Evolutionary conservation across 2,888 invertebrate genomes (phyloP), one percentile per base, ranked within the genome.

Genomic region (Chrysolina haemoptera): DNA sequence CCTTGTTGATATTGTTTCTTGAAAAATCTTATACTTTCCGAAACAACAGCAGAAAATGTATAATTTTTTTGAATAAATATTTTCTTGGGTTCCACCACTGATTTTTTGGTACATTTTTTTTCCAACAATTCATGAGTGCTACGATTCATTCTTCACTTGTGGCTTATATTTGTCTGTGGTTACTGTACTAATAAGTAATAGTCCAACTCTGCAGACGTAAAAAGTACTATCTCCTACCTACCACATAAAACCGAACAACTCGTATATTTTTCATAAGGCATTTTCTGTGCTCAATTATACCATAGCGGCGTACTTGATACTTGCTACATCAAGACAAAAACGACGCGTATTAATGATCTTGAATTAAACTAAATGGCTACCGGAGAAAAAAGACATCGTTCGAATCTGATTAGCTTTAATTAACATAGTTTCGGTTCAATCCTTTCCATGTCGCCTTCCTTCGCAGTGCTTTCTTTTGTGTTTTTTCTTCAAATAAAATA

Each of bases 351-450:
- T 82, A 82, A 83, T 83, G 81, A 77, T 73, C 77, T 72, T 78
- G 82, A 80, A 81, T 82, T 81, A 80, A 81, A 78, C 73, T 73
- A 79, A 79, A 80, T 80, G 80, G 79, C 81, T 77, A 77, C 79
- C 73, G 73, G 79, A 76, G 79, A 79, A 82, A 82, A 80, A 77
- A 81, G 79, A 81, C 79, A 81, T 81, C 78, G 79, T 80, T 81
- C 77, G 76, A 78, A 83, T 83, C 83, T 81, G 82, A 83, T 83
- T 82, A 80, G 77, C 78, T 81, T 82, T 83, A 83, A 83, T 83
- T 83, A 83, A 83, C 82, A 81, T 82, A 79, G 82, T 76, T 81
- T 78, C 71, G 74, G 74, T 78, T 74, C 68, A 46, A 63, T 75
- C 77, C 76, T 69, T 72, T 76, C 77, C 59, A 59, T 69, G 69